Base-by-base conservation (phyloP, 2,797 vertebrate species). In the Argya squamiceps region DNA sequence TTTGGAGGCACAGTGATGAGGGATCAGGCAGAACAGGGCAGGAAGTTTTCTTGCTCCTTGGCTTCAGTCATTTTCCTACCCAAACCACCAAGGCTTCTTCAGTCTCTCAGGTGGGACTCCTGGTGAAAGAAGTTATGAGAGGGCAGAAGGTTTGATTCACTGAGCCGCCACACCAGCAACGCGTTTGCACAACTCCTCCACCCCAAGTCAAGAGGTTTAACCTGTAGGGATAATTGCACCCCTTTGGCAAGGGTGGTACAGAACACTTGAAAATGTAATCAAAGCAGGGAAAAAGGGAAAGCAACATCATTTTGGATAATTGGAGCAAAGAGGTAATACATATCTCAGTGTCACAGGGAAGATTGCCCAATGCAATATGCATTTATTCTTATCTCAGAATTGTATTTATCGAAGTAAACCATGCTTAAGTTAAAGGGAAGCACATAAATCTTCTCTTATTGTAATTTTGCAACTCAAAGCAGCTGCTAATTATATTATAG, bases 351-450 rank as follows among this genome's bases (percentile, higher is more conserved):
- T 98, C 95, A 95, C 84, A 97, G 88, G 93, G 94, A 97, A 97
- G 95, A 95, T 30, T 96, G 91, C 90, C 92, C 97, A 97, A 97
- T 94, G 94, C 92, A 97, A 93, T 95, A 91, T 65, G 58, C 94
- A 97, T 97, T 97, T 97, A 96, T 97, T 97, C 97, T 98, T 97
- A 98, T 97, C 97, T 98, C 95, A 84, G 81, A 97, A 96, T 70
- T 88, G 91, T 91, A 97, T 97, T 98, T 98, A 97, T 97, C 63
- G 50, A 98, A 97, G 96, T 96, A 97, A 98, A 97, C 74, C 86
- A 37, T 82, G 94, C 92, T 97, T 93, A 96, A 96, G 93, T 93
- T 96, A 96, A 98, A 98, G 96, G 95, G 93, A 97, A 96, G 95
- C 87, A 91, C 94, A 98, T 98, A 97, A 98, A 97, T 97, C 95